A percentile compares a stretch with the other conserved stretches of the same genome.
These are phyloP conservation scores for Clinocottus analis DNA, from an alignment of 2,113 vertebrate genomes.

Conservation along the genomic window DNA sequence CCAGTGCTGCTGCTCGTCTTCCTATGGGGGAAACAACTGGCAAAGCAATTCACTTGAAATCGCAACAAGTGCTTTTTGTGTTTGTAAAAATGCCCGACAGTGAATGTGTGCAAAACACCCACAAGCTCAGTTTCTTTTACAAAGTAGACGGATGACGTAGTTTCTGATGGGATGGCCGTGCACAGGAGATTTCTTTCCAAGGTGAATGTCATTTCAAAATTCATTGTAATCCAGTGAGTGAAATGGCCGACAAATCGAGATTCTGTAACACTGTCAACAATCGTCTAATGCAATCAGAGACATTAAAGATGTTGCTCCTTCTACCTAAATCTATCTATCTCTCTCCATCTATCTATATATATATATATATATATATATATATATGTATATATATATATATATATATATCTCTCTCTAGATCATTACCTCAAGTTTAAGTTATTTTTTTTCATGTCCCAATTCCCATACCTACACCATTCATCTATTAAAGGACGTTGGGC, in stretches of 20 bases:
- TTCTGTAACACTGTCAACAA: not conserved
- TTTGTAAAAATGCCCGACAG: slow-evolving; percentile 2
- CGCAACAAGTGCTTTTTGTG: slow-evolving; percentile 28
- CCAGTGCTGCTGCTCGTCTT: slow-evolving; percentile 7
- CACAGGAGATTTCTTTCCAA: not conserved
- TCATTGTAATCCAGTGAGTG: not conserved
- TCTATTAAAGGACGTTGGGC: not conserved
- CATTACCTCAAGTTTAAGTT: no score
- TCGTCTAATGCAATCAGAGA: not conserved
- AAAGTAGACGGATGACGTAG: not conserved
- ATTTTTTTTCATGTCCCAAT: no score
- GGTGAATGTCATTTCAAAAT: not conserved
- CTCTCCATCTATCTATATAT: no score
- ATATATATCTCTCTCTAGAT: no score
- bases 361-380: no score
- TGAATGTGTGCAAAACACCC: slow-evolving; percentile 22
- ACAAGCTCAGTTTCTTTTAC: not conserved
- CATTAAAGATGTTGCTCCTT: not conserved
- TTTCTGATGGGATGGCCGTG: rapidly evolving
- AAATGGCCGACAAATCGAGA: not conserved
- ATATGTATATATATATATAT: no score
- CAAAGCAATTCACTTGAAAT: slow-evolving; percentile 21
- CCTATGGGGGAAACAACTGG: slow-evolving; percentile 24
- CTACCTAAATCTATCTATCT: no score
- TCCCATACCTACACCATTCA: no score